Evolutionary conservation across 2,888 invertebrate genomes (phyloP), one percentile per base, ranked within the genome.

Genomic region (Pristionchus arcanus): DNA sequence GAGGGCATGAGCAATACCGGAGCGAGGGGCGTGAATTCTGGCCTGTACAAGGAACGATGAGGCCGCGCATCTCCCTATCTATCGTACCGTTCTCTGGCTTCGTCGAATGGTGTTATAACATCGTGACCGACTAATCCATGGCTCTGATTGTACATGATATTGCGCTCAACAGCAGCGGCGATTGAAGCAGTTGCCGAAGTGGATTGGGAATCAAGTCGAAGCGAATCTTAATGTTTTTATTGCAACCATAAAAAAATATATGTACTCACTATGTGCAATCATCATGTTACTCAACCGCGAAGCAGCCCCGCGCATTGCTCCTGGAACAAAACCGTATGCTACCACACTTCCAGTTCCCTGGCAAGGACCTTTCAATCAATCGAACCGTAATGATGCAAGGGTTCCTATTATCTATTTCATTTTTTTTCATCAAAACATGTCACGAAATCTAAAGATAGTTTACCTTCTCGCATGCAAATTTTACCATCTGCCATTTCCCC

Each of bases 1-100:
- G 91, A 91, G 16, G 93, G 92, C 74, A 92, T 90, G 90, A 93
- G 88, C 84, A 91, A 89, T 63, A 93, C 90, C 2, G 92, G 92
- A 0, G 93, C 89, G 21, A 93, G 90, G 5, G 90, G 92, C 21
- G 86, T 21, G 31, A 90, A 37, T 59, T 90, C 90, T 25, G 91
- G 77, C 55, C 87, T 88, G 49, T 49, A 49, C 81, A 19, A 42
- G 1, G 49, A 85, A 2, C 59, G 84, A 59, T 59, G 19, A 25
- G 42, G 9, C 9, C 42, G 13, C 42, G 42, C 9, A 55, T 15
- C 37, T 37, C 42, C n/a, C 49, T 49, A 42, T n/a, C 55, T 84
- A 85, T 34, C 59, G 84, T 85, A 88, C 74, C 71, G 25, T 5
- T 88, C 34, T 74, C 63, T 37, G 4, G 87, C 68, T 19, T 88